Percentiles rank a stretch among this genome's conserved stretches.
phyloP scores from a whole-genome alignment of 2,797 vertebrate species.

The Coracias cyanogaster region DNA sequence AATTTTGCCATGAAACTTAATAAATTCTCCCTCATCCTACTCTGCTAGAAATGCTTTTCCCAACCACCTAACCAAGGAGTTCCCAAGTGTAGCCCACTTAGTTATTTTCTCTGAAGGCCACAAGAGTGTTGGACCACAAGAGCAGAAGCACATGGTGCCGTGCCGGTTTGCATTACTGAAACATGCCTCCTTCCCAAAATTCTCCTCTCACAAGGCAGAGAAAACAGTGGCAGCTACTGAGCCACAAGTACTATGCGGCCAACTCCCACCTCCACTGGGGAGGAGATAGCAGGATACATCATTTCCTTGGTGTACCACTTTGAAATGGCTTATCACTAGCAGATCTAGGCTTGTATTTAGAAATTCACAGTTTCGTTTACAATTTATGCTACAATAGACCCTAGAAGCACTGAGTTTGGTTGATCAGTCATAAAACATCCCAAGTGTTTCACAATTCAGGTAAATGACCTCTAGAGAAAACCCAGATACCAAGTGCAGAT shows the following conservation, averaged over 20 bases:
- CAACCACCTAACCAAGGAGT: neutral
- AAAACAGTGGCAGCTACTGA: neutral
- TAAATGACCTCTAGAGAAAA: neutral
- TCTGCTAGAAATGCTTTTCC: neutral
- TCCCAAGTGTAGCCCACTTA: neutral
- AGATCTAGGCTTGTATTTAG: no score
- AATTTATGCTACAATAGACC: fast-evolving
- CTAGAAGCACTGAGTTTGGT: neutral
- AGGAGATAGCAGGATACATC: neutral
- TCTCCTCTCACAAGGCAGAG: neutral
- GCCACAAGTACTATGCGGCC: neutral
- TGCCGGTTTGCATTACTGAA: neutral
- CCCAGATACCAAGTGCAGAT: neutral
- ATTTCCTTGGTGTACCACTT: neutral
- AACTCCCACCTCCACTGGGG: neutral
- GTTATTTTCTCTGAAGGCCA: neutral
- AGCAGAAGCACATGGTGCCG: neutral
- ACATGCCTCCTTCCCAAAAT: neutral
- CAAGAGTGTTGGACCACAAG: no score
- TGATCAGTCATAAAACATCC: fast-evolving
- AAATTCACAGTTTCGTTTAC: neutral
- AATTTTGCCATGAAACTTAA: neutral
- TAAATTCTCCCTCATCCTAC: neutral
- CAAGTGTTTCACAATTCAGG: neutral
- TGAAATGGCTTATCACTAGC: neutral